Base-by-base conservation (phyloP, 2,888 invertebrate genomes). In the Mactromeris polynyma region DNA sequence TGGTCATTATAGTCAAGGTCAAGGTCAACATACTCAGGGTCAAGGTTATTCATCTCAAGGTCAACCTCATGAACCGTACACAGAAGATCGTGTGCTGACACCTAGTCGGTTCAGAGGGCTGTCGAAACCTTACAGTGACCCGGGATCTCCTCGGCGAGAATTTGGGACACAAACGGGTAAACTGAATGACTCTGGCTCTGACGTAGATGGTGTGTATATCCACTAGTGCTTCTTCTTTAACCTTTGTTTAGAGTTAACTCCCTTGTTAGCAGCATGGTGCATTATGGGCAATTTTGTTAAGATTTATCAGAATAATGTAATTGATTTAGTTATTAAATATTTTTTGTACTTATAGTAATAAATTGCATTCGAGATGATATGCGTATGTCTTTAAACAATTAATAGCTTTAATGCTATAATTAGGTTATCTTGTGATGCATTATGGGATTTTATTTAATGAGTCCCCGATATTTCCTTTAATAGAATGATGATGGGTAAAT, bases 11-110 rank as follows among this genome's bases (percentile, higher is more conserved):
- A 19, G 42, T 31, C 83, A 83, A 33, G 46, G 36, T 82, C 89
- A 79, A 33, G 81, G 38, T 26, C 73, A 36, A 31, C 64, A 77
- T 0, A 42, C 83, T n/a, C 83, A 78, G 21, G 82, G 40, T 11
- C 85, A 81, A 17, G 46, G 64, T 26, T 46, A 42, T 64, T 78
- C 81, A 42, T 78, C 9, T 26, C 83, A 86, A 69, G n/a, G 42
- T 51, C 77, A 83, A 6, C 7, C 21, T 19, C 87, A 93, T 77
- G 93, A 94, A 33, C 94, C 95, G 1, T 96, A 96, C 93, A 93
- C 91, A 77, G 96, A 95, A 83, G 95, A 96, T 88, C 95, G 97
- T 80, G 95, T 97, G 17, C 96, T 98, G 85, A 98, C 98, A 0
- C 98, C 98, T 0, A 97, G 97, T 93, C 97, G 97, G 90, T 97